Evolutionary conservation across 2,113 vertebrate genomes (phyloP).

Genomic region (Oryzias woworae): DNA sequence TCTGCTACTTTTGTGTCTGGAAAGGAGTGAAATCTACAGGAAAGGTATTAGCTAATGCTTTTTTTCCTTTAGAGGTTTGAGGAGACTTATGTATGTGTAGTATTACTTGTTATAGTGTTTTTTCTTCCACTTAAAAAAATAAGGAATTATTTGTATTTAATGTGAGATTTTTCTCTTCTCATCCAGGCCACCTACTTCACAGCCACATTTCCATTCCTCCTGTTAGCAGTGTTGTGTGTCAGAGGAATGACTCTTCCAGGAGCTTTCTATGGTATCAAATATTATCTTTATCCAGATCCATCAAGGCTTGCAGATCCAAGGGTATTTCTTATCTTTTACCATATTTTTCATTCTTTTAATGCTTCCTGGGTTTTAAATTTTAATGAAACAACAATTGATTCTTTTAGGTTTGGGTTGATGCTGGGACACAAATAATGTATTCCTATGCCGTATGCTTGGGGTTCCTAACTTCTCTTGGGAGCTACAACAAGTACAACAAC

Average conservation of each 20-base stretch:
- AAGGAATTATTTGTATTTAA: too few relatives aligned
- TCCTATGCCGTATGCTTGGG: slow-evolving; percentile 72
- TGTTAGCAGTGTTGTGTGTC: slow-evolving; percentile 83
- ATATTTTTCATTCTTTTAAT: background rate
- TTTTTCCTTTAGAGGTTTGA: background rate
- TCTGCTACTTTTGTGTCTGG: slow-evolving; percentile 84
- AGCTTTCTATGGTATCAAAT: slow-evolving; percentile 82
- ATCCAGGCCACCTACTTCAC: slow-evolving; percentile 88
- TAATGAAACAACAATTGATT: background rate
- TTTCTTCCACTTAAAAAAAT: too few relatives aligned
- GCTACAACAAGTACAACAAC: slow-evolving; percentile 74
- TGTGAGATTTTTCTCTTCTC: too few relatives aligned
- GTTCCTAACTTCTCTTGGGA: slow-evolving; percentile 67
- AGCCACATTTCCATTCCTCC: slow-evolving; percentile 87
- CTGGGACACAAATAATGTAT: slow-evolving; percentile 75
- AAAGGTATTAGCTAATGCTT: slow-evolving; percentile 61
- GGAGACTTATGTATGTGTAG: too few relatives aligned
- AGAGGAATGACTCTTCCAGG: slow-evolving; percentile 86
- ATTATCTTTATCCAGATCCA: slow-evolving; percentile 86
- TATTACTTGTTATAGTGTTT: too few relatives aligned
- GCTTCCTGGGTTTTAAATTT: background rate
- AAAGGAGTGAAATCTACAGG: slow-evolving; percentile 81
- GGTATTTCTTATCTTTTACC: slow-evolving; percentile 60
- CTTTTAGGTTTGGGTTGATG: slow-evolving; percentile 74
- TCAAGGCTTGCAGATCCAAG: slow-evolving; percentile 84